phyloP scores from a whole-genome alignment of 2,888 invertebrate genomes.

The Lithophane leautieri region DNA sequence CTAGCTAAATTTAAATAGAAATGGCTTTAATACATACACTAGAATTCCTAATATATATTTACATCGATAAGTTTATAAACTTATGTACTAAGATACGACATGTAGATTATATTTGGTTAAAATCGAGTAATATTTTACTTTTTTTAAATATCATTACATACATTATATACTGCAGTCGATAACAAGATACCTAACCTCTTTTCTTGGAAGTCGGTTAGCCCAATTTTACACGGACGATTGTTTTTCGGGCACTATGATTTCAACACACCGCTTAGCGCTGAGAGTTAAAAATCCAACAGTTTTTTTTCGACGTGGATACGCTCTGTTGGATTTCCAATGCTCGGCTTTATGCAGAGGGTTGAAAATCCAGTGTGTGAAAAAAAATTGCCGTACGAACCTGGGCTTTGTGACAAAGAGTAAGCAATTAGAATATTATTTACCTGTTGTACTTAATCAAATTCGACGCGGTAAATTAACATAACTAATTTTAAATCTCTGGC shows the following conservation, averaged over 20 bases:
- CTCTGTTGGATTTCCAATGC: not conserved
- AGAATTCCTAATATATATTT: constrained; percentile 54
- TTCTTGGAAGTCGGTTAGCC: not conserved
- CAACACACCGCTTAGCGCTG: not conserved
- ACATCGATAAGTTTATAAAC: constrained; percentile 53
- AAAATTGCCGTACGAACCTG: too few relatives aligned
- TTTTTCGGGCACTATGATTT: not conserved
- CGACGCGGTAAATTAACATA: not conserved
- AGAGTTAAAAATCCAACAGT: not conserved
- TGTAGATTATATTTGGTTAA: constrained; percentile 66
- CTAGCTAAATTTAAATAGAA: constrained; percentile 30
- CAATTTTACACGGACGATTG: not conserved
- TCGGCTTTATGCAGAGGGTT: not conserved
- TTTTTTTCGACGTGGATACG: not conserved
- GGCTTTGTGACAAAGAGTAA: not conserved
- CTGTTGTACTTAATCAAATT: not conserved
- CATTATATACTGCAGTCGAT: constrained; percentile 30
- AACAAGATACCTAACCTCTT: constrained; percentile 13
- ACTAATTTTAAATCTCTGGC: not conserved
- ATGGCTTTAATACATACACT: constrained; percentile 34
- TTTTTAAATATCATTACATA: constrained; percentile 20
- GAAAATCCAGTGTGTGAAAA: too few relatives aligned
- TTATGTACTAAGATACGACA: constrained; percentile 60
- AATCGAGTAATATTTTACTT: constrained; percentile 50
- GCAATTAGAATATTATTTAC: constrained; percentile 16